Conservation (phyloP, 2,888 invertebrate genomes). For the Erebia palarica region DNA sequence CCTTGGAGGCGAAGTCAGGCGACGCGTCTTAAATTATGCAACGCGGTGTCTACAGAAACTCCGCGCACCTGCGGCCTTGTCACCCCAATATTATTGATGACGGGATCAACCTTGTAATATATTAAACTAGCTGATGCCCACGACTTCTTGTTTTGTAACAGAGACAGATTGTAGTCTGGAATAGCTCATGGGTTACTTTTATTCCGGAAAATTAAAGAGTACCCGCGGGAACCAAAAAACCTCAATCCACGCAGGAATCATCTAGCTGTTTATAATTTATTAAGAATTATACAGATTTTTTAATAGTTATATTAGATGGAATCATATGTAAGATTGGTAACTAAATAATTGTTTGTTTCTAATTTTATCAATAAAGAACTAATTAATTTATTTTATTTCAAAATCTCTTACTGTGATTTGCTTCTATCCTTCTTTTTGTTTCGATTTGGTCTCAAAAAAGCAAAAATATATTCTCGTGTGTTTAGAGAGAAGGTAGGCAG, state of each 20-base stretch:
- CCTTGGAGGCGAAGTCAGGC: constrained; percentile 54
- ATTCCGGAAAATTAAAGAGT: too few relatives aligned
- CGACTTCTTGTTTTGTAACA: too few relatives aligned
- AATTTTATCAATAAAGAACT: too few relatives aligned
- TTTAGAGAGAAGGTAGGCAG: constrained; percentile 44
- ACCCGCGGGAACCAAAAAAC: too few relatives aligned
- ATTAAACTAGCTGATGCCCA: not conserved
- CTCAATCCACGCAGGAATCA: too few relatives aligned
- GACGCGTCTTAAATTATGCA: constrained; percentile 77
- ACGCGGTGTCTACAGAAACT: constrained; percentile 68
- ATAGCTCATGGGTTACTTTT: too few relatives aligned
- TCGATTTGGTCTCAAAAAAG: constrained; percentile 42
- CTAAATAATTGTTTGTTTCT: too few relatives aligned
- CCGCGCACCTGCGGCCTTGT: constrained; percentile 73
- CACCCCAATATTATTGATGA: constrained; percentile 78
- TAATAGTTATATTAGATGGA: too few relatives aligned
- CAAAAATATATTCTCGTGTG: constrained; percentile 50
- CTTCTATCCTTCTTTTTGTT: constrained; percentile 31
- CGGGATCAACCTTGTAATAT: constrained; percentile 13
- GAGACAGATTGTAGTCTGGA: too few relatives aligned
- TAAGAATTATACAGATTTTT: too few relatives aligned
- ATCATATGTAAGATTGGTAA: too few relatives aligned
- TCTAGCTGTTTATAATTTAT: too few relatives aligned
- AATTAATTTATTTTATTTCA: not conserved
- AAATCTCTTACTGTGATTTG: not conserved